These are phyloP conservation scores for Drosophila suboccidentalis DNA, from an alignment of 2,888 invertebrate genomes.

Conservation along the genomic window DNA sequence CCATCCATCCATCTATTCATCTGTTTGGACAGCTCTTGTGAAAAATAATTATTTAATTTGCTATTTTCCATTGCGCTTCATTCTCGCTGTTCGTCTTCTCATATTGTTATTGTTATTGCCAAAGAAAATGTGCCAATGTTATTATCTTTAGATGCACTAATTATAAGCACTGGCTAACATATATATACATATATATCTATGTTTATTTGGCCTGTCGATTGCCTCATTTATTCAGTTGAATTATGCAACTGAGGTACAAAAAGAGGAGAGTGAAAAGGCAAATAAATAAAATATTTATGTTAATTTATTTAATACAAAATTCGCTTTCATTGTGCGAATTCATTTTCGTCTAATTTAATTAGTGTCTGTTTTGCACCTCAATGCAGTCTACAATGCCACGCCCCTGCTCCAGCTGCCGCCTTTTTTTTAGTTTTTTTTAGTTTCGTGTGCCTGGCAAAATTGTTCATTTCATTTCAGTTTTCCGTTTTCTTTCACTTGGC, in stretches of 20 bases:
- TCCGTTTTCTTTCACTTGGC: conserved; percentile 19
- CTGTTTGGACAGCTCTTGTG: conserved; percentile 48
- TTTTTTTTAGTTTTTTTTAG: neutral
- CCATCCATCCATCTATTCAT: conserved; percentile 21
- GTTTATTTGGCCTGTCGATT: conserved; percentile 34
- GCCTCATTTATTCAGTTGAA: conserved; percentile 54
- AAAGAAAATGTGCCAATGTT: conserved; percentile 73
- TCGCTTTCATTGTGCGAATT: conserved; percentile 57
- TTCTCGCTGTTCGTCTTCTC: conserved; percentile 32
- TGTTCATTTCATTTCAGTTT: conserved; percentile 21
- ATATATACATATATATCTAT: neutral
- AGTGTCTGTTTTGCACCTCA: conserved; percentile 60
- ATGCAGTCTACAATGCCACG: conserved; percentile 34
- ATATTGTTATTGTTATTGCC: conserved; percentile 9
- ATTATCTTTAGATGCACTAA: conserved; percentile 50
- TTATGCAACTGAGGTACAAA: conserved; percentile 13
- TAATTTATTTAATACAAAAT: conserved; percentile 64
- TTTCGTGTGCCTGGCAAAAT: conserved; percentile 29
- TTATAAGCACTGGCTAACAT: conserved; percentile 24
- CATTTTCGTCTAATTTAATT: conserved; percentile 55
- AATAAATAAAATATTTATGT: conserved; percentile 70
- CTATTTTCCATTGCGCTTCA: conserved; percentile 45
- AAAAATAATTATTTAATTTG: conserved; percentile 64
- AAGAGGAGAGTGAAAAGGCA: conserved; percentile 22
- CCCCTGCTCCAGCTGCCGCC: conserved; percentile 6